Base-by-base conservation (phyloP, 2,113 vertebrate species). In the Pteropus alecto region DNA sequence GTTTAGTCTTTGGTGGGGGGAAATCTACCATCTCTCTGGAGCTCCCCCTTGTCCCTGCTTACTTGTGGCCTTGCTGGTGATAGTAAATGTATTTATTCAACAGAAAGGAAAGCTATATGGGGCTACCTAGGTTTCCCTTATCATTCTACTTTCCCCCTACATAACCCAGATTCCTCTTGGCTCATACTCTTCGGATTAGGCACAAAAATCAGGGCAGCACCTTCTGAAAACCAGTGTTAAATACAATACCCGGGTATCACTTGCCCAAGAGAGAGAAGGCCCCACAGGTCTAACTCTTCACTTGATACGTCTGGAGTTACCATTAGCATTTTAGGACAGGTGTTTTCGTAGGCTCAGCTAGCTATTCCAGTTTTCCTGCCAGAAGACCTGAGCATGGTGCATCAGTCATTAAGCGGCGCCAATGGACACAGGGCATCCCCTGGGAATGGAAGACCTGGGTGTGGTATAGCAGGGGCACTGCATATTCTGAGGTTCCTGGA, bases 351-450 rank as follows among this genome's bases (percentile, higher is more conserved):
- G 9, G 4, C 28, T 65, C 38, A 83, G 54, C 84, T 85, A 74
- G 81, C 77, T 95, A 41, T 86, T 88, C 76, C 19, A 5, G 90
- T 94, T 96, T 95, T 78, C 38, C 61, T 85, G 51, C 41, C 91
- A 79, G 14, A 65, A 90, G 87, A 77, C 60, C 43, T 33, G 21
- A 65, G 19, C 30, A 61, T 6, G 93, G 63, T 38, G 33, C 28
- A 33, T 63, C 74, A 41, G 14, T 84, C 83, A 38, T 6, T 88
- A 51, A 73, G 18, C 2, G 13, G 28, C 26, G 43, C 68, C 63
- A 28, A 51, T 51, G 43, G 73, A 51, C 43, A 87, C 30, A 77
- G 54, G 65, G 61, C 46, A 90, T 43, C 21, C 28, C n/a, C 86
- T 74, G 71, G 77, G 77, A 95, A 38, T 2, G n/a, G 41, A 58